These are phyloP conservation scores for Atta cephalotes DNA, from an alignment of 1,140 invertebrate species.

Conservation along the genomic window DNA sequence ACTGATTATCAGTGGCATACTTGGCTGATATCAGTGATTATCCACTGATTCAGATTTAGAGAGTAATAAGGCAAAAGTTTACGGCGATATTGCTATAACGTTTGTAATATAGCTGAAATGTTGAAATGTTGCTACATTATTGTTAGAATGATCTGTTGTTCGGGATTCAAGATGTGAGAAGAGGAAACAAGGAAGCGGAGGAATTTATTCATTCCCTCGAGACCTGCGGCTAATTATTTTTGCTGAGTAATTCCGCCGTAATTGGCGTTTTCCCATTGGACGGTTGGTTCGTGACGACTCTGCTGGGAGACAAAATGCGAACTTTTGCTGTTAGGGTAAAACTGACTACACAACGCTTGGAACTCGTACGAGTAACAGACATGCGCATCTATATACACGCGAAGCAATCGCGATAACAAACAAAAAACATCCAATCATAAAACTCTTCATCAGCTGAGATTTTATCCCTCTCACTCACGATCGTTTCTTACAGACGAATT, in stretches of 20 bases:
- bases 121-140: too few species aligned
- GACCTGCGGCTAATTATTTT: conserved; percentile 67
- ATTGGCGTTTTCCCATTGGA: conserved; percentile 66
- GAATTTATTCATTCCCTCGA: conserved; percentile 13
- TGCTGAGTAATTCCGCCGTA: conserved; percentile 60
- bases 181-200: not conserved
- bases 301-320: conserved; percentile 14
- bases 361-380: not conserved
- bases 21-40: too few species aligned
- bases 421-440: not conserved
- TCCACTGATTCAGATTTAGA: too few species aligned
- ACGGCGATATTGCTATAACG: too few species aligned
- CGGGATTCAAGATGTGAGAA: not conserved
- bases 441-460: not conserved
- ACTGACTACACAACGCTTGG: not conserved
- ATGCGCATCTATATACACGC: not conserved
- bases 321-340: conserved; percentile 8
- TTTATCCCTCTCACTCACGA: not conserved
- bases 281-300: conserved; percentile 29
- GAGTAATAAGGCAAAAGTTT: too few species aligned
- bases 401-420: conserved; percentile 14
- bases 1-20: too few species aligned
- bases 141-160: too few species aligned
- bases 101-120: too few species aligned
- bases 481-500: not conserved